Base-by-base conservation (phyloP, 1,140 invertebrate genomes). In the Musca domestica region DNA sequence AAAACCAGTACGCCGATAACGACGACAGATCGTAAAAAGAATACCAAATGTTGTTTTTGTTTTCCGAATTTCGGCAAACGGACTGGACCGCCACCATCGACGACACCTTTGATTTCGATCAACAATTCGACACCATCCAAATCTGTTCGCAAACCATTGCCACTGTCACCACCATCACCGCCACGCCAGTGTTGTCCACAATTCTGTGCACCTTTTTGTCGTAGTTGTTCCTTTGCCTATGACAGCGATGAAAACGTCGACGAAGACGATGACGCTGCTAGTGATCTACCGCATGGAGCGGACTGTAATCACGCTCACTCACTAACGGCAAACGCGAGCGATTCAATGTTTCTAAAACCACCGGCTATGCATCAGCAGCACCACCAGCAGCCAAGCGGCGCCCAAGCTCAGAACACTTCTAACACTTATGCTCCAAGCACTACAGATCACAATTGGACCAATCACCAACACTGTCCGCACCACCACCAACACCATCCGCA, bases 401-500 rank as follows among this genome's bases (percentile, higher is more conserved):
- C n/a, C n/a, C 64, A 51, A 22, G 20, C 19, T 51, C 20, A 48
- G 7, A 61, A 20, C 47, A 63, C 25, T 46, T 34, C 41, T 48
- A 27, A 46, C n/a, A 15, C 61, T 25, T 63, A 34, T 30, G 51
- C 73, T 67, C 64, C 22, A 22, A 54, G 20, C 52, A 56, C n/a
- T n/a, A n/a, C 52, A 27, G 52, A 14, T 56, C 52, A 17, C 30
- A 77, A 71, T 73, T 79, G 77, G 77, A 79, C 70, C 68, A 41
- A 41, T 74, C 72, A 66, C 71, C 74, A n/a, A 54, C 66, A 7
- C 15, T n/a, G n/a, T n/a, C n/a, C 25, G 66, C 78, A 74, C 52
- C 78, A 77, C 65, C 74, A 74, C 78, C 73, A 77, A 73, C 78
- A 80, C 75, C 27, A 61, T 61, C n/a, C 30, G 27, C 56, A 77